phyloP scores from a whole-genome alignment of 2,797 vertebrate genomes.

The Pipistrellus kuhlii region DNA sequence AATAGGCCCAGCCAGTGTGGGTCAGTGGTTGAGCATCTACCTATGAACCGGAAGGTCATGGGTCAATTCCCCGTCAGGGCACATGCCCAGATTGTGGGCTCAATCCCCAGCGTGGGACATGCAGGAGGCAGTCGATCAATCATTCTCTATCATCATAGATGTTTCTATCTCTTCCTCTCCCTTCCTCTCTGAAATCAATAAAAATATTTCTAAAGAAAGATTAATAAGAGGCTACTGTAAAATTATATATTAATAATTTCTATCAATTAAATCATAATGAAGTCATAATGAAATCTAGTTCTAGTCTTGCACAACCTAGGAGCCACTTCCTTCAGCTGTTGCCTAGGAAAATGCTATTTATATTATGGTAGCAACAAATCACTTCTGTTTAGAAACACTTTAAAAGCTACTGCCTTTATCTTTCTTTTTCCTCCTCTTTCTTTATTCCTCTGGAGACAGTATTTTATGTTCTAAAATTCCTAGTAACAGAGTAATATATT shows the following conservation, averaged over 20 bases:
- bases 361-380: conserved; percentile 68
- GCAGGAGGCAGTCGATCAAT: too few species aligned
- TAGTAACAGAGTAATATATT: neutral
- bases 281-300: conserved; percentile 19
- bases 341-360: conserved; percentile 69
- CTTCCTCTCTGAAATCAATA: too few species aligned
- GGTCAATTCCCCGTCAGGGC: too few species aligned
- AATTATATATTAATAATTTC: conserved; percentile 35
- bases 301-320: conserved; percentile 5
- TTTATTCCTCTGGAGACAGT: conserved; percentile 42
- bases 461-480: conserved; percentile 38
- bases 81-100: too few species aligned
- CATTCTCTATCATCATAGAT: too few species aligned
- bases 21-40: too few species aligned
- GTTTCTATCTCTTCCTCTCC: too few species aligned
- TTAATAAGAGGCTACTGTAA: neutral
- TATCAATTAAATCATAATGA: conserved; percentile 22
- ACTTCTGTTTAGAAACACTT: conserved; percentile 74
- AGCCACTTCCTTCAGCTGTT: conserved; percentile 1
- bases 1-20: neutral
- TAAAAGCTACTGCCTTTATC: conserved; percentile 51
- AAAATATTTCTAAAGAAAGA: neutral
- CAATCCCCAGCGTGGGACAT: too few species aligned
- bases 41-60: too few species aligned
- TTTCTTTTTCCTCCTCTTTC: neutral